phyloP scores from a whole-genome alignment of 1,140 invertebrate species.

The Telenomus remus region DNA sequence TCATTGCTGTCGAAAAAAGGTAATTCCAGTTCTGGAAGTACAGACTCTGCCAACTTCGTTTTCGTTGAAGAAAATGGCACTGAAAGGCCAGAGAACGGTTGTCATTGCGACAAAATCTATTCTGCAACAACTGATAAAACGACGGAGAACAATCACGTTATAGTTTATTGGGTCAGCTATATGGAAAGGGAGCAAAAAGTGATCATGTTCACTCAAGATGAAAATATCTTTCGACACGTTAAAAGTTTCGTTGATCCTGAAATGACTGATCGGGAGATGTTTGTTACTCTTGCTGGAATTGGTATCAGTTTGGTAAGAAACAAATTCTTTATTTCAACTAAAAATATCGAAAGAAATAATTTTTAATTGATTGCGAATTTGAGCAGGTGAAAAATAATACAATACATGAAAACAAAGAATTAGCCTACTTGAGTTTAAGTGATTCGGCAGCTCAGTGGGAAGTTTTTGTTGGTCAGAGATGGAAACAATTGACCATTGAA shows the following conservation, averaged over 20 bases:
- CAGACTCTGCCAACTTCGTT: conserved; percentile 44
- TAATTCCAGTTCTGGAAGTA: conserved; percentile 16
- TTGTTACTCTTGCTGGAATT: conserved; percentile 82
- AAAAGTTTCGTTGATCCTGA: conserved; percentile 83
- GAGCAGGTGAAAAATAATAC: conserved; percentile 54
- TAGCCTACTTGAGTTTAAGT: conserved; percentile 80
- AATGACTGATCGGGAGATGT: conserved; percentile 81
- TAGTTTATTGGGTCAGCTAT: conserved; percentile 90
- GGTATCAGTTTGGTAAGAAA: conserved; percentile 79
- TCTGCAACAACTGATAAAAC: conserved; percentile 30
- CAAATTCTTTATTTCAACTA: neutral
- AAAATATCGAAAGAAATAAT: too few relatives aligned
- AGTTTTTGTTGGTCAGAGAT: conserved; percentile 84
- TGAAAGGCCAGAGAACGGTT: conserved; percentile 63
- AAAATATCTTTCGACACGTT: conserved; percentile 82
- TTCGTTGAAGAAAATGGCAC: conserved; percentile 48
- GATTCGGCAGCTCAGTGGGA: conserved; percentile 87
- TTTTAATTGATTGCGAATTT: too few relatives aligned
- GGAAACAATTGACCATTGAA: conserved; percentile 86
- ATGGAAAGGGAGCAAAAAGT: conserved; percentile 85
- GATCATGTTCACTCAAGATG: conserved; percentile 87
- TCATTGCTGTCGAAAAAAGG: conserved; percentile 66
- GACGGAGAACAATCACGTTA: conserved; percentile 77
- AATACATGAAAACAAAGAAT: conserved; percentile 72
- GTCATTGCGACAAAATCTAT: conserved; percentile 25